Base-by-base conservation (phyloP, 1,140 invertebrate genomes). In the Acromyrmex heyeri region DNA sequence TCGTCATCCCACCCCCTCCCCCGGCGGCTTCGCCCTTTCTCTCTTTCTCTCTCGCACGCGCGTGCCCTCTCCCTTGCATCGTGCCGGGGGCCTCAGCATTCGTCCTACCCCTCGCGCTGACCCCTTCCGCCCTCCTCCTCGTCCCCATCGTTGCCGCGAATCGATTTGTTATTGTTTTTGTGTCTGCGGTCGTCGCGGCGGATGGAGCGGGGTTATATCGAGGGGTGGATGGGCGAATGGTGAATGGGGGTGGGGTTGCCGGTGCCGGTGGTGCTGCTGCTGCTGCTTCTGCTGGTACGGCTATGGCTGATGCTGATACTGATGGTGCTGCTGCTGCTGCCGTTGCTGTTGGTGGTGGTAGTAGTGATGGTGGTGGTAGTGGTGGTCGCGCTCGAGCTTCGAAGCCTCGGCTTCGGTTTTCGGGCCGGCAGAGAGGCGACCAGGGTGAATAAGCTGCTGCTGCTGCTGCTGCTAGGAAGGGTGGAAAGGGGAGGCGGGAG, bases 101-200 rank as follows among this genome's bases (percentile, higher is more conserved):
- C 88, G 88, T 85, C 87, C 88, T 89, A 93, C 92, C 88, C 92
- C 88, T 86, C 72, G 91, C 91, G 89, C 92, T 93, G 92, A 94
- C 93, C 94, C 94, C 94, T 92, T 94, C 93, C 55, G 30, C 67
- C 85, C 69, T 24, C 30, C 57, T 88, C 90, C 69, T 69, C 38
- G n/a, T 14, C 92, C 92, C 92, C 92, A 87, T 93, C 92, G 91
- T 88, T 91, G 92, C 92, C 92, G 92, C 93, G 93, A 94, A 95
- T 95, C 94, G 94, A 95, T 95, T 95, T 95, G 94, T 95, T 95
- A 95, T 95, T 95, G 94, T 95, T 95, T 95, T 95, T 95, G 94
- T 95, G 93, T 94, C 94, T 94, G 94, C 94, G 94, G 94, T 95
- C 91, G 91, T 89, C 91, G 88, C 91, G 91, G 91, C 88, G 88